These are phyloP conservation scores for Eonycteris spelaea DNA, from an alignment of 2,113 vertebrate species.

Conservation along the genomic window DNA sequence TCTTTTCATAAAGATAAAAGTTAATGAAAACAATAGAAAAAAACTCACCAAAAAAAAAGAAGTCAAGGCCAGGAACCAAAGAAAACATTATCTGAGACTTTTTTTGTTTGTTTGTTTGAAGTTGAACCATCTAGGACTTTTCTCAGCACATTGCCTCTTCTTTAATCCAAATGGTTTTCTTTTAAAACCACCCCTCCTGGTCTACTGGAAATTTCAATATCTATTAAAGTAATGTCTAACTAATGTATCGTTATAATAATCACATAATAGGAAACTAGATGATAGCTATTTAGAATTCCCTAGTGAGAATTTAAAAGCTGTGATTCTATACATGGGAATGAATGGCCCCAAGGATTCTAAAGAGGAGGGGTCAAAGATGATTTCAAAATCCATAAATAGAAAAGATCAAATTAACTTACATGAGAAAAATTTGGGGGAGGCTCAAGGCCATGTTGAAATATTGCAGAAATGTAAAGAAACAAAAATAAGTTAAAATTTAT, in stretches of 20 bases:
- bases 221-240: slow-evolving; percentile 16
- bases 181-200: not conserved
- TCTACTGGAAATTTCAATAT: slow-evolving; percentile 22
- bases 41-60: not conserved
- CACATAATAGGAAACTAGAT: not conserved
- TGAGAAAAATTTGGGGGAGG: slow-evolving; percentile 4
- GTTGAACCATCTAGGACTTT: slow-evolving; percentile 3
- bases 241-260: not conserved
- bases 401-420: not conserved
- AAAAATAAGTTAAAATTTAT: not conserved
- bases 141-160: not conserved
- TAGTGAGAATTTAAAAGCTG: not conserved
- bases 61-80: slow-evolving; percentile 31
- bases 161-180: slow-evolving; percentile 29
- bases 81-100: slow-evolving; percentile 37
- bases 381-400: not conserved
- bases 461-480: not conserved
- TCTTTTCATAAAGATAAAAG: slow-evolving; percentile 56
- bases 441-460: not conserved
- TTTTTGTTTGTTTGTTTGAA: not conserved
- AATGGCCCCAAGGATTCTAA: not conserved
- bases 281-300: not conserved
- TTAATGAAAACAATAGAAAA: slow-evolving; percentile 40
- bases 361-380: not conserved
- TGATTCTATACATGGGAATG: not conserved